phyloP scores from a whole-genome alignment of 2,888 invertebrate species.

The Cephus nigrinus region DNA sequence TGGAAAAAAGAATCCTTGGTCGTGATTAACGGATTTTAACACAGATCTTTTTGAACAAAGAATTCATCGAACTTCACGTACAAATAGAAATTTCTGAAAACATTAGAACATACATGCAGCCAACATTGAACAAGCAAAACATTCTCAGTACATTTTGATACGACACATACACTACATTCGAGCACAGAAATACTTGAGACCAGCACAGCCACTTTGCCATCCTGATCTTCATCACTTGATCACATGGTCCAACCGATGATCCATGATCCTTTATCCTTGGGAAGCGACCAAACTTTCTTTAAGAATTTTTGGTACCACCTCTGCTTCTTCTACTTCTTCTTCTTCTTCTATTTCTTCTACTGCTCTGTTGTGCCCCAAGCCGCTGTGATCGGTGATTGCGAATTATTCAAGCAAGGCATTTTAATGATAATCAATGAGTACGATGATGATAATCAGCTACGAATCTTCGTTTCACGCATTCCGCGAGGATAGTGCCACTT shows the following conservation, averaged over 20 bases:
- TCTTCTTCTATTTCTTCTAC: slow-evolving; percentile 22
- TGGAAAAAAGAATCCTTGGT: background rate
- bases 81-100: background rate
- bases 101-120: slow-evolving; percentile 18
- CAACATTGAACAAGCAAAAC: slow-evolving; percentile 13
- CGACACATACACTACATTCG: slow-evolving; percentile 56
- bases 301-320: background rate
- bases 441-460: slow-evolving; percentile 44
- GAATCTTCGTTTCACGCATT: slow-evolving; percentile 50
- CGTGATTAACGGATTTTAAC: background rate
- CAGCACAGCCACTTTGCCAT: slow-evolving; percentile 32
- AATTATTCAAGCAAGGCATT: slow-evolving; percentile 47
- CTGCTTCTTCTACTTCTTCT: slow-evolving; percentile 23
- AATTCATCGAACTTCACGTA: background rate
- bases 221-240: background rate
- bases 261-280: background rate
- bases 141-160: slow-evolving; percentile 42
- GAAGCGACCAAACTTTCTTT: background rate
- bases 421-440: slow-evolving; percentile 27
- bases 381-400: slow-evolving; percentile 39
- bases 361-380: slow-evolving; percentile 24
- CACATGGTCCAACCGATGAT: background rate
- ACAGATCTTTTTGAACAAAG: background rate
- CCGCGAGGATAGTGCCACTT: slow-evolving; percentile 46
- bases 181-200: slow-evolving; percentile 50